Evolutionary conservation across 2,888 invertebrate genomes (phyloP).

Genomic region (Eledona agricola): DNA sequence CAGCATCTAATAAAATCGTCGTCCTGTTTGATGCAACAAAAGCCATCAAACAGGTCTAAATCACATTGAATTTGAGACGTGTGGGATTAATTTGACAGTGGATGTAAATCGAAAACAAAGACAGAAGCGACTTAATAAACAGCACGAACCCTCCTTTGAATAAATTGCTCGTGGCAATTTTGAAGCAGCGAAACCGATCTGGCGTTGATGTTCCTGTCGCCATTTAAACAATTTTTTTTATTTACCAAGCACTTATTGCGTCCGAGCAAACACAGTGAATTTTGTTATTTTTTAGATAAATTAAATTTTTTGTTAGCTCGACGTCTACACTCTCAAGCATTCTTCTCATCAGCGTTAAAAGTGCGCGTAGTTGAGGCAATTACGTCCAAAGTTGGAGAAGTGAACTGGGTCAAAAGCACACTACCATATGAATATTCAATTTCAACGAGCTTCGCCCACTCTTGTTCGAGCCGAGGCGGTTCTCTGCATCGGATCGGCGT

Average conservation of each 20-base stretch:
- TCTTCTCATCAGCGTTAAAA: slow-evolving; percentile 20
- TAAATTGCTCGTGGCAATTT: too few species aligned
- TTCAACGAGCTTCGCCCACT: slow-evolving; percentile 21
- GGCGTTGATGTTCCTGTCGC: slow-evolving; percentile 1
- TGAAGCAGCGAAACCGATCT: too few species aligned
- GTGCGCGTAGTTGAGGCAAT: slow-evolving; percentile 23
- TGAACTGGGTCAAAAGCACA: slow-evolving; percentile 28
- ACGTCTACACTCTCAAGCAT: slow-evolving; percentile 1
- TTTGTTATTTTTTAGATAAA: slow-evolving; percentile 4
- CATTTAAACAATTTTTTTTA: slow-evolving; percentile 8
- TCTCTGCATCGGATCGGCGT: slow-evolving; percentile 9
- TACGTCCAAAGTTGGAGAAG: slow-evolving; percentile 5
- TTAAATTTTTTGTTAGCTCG: slow-evolving; percentile 7
- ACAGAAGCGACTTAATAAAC: too few species aligned
- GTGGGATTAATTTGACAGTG: slow-evolving; percentile 15
- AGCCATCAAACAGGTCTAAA: slow-evolving; percentile 5
- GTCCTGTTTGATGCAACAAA: slow-evolving; percentile 18
- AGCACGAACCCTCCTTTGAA: too few species aligned
- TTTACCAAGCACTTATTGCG: slow-evolving; percentile 9
- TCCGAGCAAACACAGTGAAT: slow-evolving; percentile 8
- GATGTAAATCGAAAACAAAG: slow-evolving; percentile 8
- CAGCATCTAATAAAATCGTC: slow-evolving; percentile 20
- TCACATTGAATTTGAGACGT: slow-evolving; percentile 3
- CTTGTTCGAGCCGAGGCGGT: slow-evolving; percentile 4
- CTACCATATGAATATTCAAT: slow-evolving; percentile 29